Percentiles rank a stretch among this genome's conserved stretches.
phyloP scores from a whole-genome alignment of 2,113 vertebrate genomes.

The Pantherophis guttatus region DNA sequence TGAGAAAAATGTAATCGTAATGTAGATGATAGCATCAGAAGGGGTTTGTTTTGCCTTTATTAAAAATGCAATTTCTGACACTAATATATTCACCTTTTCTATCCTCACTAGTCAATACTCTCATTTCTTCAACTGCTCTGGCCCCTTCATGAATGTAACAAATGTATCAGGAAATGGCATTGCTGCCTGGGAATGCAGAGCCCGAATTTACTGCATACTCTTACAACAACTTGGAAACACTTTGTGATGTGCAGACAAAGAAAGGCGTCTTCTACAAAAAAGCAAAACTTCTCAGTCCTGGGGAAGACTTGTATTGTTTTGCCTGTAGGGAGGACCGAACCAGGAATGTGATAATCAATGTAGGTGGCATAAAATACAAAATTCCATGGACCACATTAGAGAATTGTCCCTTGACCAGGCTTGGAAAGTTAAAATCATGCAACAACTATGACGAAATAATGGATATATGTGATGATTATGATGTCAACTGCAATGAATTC shows the following conservation, averaged over 20 bases:
- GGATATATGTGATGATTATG: slow-evolving; percentile 93
- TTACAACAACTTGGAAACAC: slow-evolving; percentile 77
- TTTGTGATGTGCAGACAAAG: slow-evolving; percentile 75
- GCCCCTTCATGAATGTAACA: slow-evolving; percentile 48
- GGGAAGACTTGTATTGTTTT: slow-evolving; percentile 70
- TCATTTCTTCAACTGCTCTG: not conserved
- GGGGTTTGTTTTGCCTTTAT: not conserved
- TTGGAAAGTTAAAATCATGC: slow-evolving; percentile 85
- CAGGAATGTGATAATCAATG: slow-evolving; percentile 86
- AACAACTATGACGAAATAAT: slow-evolving; percentile 89
- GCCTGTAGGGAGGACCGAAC: slow-evolving; percentile 61
- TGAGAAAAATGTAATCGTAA: not conserved
- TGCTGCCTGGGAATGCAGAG: slow-evolving; percentile 79
- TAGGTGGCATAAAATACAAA: slow-evolving; percentile 89
- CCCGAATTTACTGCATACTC: slow-evolving; percentile 78
- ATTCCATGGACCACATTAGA: slow-evolving; percentile 94
- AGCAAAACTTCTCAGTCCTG: slow-evolving; percentile 72
- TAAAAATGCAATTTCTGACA: not conserved
- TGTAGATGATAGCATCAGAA: not conserved
- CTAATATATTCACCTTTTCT: slow-evolving; percentile 27
- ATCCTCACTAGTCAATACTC: slow-evolving; percentile 11
- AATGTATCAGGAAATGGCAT: slow-evolving; percentile 84
- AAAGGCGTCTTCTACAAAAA: slow-evolving; percentile 88
- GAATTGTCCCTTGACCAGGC: slow-evolving; percentile 87
- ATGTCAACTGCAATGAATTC: slow-evolving; percentile 89